phyloP scores from a whole-genome alignment of 2,888 invertebrate genomes.

The Lucinisca nassula region DNA sequence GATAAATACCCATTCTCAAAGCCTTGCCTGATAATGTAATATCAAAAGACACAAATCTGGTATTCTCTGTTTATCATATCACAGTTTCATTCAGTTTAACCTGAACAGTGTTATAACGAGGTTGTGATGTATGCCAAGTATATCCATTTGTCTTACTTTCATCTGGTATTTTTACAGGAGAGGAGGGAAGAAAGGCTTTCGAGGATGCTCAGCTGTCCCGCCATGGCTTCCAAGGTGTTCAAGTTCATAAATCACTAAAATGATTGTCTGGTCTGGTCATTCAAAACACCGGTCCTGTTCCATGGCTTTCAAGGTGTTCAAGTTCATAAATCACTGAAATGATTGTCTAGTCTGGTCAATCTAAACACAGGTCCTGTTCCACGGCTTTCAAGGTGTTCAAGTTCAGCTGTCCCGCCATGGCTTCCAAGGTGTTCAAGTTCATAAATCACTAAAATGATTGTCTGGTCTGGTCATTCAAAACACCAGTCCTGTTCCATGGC shows the following conservation, averaged over 20 bases:
- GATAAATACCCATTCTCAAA: no score
- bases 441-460: slow-evolving; percentile 64
- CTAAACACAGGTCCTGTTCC: neutral
- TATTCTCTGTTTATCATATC: no score
- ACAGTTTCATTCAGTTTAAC: no score
- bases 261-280: neutral
- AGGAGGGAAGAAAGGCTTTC: slow-evolving; percentile 85
- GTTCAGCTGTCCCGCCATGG: slow-evolving; percentile 87
- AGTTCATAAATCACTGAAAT: slow-evolving; percentile 74
- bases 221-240: slow-evolving; percentile 88
- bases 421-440: slow-evolving; percentile 87
- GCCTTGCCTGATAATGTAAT: no score
- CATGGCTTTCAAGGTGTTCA: slow-evolving; percentile 51
- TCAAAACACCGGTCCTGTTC: neutral
- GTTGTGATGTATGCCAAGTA: no score
- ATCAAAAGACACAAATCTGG: no score
- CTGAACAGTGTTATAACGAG: no score
- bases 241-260: slow-evolving; percentile 76
- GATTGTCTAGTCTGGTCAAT: neutral
- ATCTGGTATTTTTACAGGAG: slow-evolving; percentile 83
- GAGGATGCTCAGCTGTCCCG: slow-evolving; percentile 86
- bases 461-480: neutral
- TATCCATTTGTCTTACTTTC: no score
- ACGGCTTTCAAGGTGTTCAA: slow-evolving; percentile 83
- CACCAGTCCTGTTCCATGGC: neutral